Evolutionary conservation across 2,797 vertebrate genomes (phyloP).

Genomic region (Halcyon badia): DNA sequence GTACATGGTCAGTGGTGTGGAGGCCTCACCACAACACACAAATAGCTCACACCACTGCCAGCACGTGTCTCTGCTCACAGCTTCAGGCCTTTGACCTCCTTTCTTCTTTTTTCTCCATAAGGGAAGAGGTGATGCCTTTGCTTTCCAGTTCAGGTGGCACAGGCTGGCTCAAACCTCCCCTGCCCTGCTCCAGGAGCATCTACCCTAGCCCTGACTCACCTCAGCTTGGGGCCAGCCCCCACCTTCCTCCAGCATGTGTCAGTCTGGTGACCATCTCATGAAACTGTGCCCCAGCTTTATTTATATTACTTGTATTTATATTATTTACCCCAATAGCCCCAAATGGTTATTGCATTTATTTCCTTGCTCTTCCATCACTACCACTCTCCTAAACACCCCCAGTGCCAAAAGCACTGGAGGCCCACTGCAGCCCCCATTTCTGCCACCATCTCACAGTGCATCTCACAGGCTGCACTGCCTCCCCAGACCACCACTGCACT

Average conservation of each 20-base stretch:
- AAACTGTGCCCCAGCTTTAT: background rate
- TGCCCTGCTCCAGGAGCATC: background rate
- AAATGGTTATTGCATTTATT: background rate
- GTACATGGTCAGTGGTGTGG: background rate
- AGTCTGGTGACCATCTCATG: background rate
- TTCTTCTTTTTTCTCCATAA: background rate
- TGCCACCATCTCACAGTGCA: background rate
- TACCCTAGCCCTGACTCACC: background rate
- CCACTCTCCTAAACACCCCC: background rate
- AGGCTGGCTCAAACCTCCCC: background rate
- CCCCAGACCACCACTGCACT: background rate
- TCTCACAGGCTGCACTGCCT: background rate
- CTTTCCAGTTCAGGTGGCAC: background rate
- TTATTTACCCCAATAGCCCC: no score
- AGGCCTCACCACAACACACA: background rate
- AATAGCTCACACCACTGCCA: background rate
- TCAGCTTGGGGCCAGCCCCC: background rate
- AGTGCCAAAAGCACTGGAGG: background rate
- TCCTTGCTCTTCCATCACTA: background rate
- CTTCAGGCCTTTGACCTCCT: background rate
- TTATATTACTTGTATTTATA: no score
- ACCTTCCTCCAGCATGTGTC: background rate
- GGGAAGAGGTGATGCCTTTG: background rate
- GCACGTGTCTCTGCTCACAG: background rate
- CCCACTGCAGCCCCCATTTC: background rate